These are phyloP conservation scores for Clupea harengus DNA, from an alignment of 2,113 vertebrate genomes.

Conservation along the genomic window DNA sequence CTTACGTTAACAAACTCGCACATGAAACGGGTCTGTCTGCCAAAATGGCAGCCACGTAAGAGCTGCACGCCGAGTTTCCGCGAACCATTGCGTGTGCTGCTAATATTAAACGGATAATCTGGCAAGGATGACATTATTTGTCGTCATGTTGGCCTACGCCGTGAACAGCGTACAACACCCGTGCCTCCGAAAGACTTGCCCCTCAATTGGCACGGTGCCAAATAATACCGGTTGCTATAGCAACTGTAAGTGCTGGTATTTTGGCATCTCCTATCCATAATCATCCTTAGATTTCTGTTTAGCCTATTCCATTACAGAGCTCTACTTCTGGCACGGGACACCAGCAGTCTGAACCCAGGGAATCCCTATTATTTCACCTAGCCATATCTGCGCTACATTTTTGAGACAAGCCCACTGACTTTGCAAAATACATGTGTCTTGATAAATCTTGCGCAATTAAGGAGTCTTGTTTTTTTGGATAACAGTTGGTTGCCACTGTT, in stretches of 20 bases:
- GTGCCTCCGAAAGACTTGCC: not conserved
- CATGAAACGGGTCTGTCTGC: constrained; percentile 34
- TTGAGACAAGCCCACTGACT: too few species aligned
- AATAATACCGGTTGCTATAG: constrained; percentile 88
- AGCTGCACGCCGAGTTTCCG: constrained; percentile 12
- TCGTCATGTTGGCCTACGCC: not conserved
- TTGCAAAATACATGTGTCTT: not conserved
- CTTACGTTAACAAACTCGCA: constrained; percentile 30
- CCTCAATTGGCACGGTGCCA: constrained; percentile 73
- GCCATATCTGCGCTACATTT: too few species aligned
- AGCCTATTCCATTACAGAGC: too few species aligned
- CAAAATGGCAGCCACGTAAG: constrained; percentile 49
- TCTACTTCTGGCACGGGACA: too few species aligned
- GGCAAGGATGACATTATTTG: not conserved
- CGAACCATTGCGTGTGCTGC: not conserved
- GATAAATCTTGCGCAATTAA: not conserved
- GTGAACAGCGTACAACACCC: not conserved
- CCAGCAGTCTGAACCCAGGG: too few species aligned
- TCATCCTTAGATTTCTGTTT: not conserved
- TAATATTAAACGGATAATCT: not conserved
- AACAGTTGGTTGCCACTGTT: not conserved
- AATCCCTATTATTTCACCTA: too few species aligned
- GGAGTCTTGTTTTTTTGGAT: not conserved
- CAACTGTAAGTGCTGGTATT: constrained; percentile 67
- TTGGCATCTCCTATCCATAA: not conserved